These are phyloP conservation scores for Triplophysa tibetana DNA, from an alignment of 2,113 vertebrate species.

Conservation along the genomic window DNA sequence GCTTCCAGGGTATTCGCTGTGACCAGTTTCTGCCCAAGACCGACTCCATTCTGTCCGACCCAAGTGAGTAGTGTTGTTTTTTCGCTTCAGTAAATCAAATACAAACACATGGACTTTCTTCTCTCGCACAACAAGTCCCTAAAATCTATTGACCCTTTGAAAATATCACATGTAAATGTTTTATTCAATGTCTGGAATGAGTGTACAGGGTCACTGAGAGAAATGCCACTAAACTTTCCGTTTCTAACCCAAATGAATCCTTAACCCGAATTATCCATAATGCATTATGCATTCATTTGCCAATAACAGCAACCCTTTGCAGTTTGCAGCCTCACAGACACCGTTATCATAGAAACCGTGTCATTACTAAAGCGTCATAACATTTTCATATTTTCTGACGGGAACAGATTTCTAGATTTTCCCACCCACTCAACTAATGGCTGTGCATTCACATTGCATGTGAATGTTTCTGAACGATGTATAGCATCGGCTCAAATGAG, in stretches of 20 bases:
- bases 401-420: conserved; percentile 15
- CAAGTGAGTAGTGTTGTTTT: conserved; percentile 81
- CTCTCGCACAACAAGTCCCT: not conserved
- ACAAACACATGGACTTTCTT: not conserved
- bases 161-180: not conserved
- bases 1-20: conserved; percentile 97
- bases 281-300: conserved; percentile 22
- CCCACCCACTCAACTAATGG: conserved; percentile 12
- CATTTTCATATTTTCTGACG: conserved; percentile 29
- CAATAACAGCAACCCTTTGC: conserved; percentile 30
- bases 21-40: conserved; percentile 99
- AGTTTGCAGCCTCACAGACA: conserved; percentile 1
- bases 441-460: not conserved
- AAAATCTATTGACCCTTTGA: not conserved
- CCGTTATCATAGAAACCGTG: conserved; percentile 35
- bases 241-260: conserved; percentile 10
- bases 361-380: conserved; percentile 36
- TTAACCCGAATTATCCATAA: conserved; percentile 4
- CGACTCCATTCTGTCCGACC: conserved; percentile 96
- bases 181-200: conserved; percentile 4
- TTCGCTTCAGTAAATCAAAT: not conserved
- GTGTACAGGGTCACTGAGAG: not conserved
- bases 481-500: not conserved
- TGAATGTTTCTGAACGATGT: conserved; percentile 13
- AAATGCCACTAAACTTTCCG: not conserved